A percentile compares a stretch with the other conserved stretches of the same genome.
These are phyloP conservation scores for Archips crataeganus DNA, from an alignment of 2,888 invertebrate species.

Conservation along the genomic window DNA sequence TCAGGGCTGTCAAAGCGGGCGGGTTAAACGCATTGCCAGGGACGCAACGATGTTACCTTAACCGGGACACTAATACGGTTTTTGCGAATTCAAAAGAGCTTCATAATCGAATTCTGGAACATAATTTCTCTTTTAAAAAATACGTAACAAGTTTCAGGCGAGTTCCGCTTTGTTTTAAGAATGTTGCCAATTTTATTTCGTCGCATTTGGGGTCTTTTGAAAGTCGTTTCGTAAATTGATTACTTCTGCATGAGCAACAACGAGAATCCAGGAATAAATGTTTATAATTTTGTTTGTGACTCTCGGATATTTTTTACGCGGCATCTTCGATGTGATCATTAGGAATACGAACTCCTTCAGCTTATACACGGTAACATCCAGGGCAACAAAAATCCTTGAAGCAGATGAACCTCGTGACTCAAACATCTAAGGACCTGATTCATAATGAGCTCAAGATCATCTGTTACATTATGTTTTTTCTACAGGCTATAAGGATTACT, in stretches of 20 bases:
- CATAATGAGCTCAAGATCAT: too few relatives aligned
- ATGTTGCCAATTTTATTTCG: conserved; percentile 11
- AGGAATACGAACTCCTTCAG: too few relatives aligned
- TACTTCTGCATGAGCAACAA: background rate
- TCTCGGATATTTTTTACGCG: background rate
- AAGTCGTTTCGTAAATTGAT: conserved; percentile 8
- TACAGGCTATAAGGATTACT: too few relatives aligned
- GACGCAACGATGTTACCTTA: conserved; percentile 33
- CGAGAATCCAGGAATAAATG: background rate
- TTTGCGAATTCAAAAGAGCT: conserved; percentile 39
- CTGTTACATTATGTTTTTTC: too few relatives aligned
- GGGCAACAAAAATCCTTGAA: too few relatives aligned
- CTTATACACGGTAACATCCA: too few relatives aligned
- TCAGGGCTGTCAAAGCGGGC: conserved; percentile 40
- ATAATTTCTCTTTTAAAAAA: conserved; percentile 37
- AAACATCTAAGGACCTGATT: too few relatives aligned
- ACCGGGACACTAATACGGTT: conserved; percentile 37
- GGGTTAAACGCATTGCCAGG: conserved; percentile 36
- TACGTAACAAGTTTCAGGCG: conserved; percentile 28
- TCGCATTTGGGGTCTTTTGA: background rate
- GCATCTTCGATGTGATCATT: too few relatives aligned
- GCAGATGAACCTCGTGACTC: too few relatives aligned
- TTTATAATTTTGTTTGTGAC: background rate
- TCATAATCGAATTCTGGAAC: conserved; percentile 32
- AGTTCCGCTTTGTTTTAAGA: conserved; percentile 20